phyloP scores from a whole-genome alignment of 2,888 invertebrate species.

The Netelia fuscicornis region DNA sequence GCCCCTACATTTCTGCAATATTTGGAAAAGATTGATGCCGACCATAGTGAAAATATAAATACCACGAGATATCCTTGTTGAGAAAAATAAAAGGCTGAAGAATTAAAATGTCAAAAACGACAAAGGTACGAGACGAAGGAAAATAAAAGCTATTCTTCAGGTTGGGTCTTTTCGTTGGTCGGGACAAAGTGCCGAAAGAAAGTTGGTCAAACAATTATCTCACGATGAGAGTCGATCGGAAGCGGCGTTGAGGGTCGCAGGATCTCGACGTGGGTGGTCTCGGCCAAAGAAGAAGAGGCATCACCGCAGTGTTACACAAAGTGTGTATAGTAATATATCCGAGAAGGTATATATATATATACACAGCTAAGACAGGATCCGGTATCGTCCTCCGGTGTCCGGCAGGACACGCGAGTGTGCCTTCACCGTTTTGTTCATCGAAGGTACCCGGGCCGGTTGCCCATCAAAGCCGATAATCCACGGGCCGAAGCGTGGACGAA shows the following conservation, averaged over 20 bases:
- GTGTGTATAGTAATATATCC: conserved; percentile 6
- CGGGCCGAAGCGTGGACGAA: conserved; percentile 61
- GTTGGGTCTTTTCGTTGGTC: neutral
- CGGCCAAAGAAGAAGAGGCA: conserved; percentile 3
- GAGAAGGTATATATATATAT: neutral
- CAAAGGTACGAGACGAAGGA: conserved; percentile 3
- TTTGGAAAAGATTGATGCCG: too few species aligned
- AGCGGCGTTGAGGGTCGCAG: conserved; percentile 31
- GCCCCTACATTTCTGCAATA: too few species aligned
- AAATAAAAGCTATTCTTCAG: conserved; percentile 9
- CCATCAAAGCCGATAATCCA: conserved; percentile 77
- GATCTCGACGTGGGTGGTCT: conserved; percentile 60
- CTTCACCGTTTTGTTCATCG: conserved; percentile 53
- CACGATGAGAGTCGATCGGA: conserved; percentile 22
- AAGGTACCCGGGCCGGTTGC: conserved; percentile 53
- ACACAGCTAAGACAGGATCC: conserved; percentile 11
- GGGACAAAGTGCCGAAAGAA: neutral
- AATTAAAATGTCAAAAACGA: conserved; percentile 1
- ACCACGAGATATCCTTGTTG: too few species aligned
- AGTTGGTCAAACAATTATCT: conserved; percentile 51
- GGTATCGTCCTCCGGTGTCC: conserved; percentile 49
- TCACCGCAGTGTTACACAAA: conserved; percentile 22
- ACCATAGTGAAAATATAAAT: too few species aligned
- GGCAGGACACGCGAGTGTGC: conserved; percentile 55
- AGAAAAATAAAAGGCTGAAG: neutral